Percentiles rank a stretch among this genome's conserved stretches.
Conservation (phyloP, 2,888 invertebrate species). For the Drepanosiphum platanoidis region DNA sequence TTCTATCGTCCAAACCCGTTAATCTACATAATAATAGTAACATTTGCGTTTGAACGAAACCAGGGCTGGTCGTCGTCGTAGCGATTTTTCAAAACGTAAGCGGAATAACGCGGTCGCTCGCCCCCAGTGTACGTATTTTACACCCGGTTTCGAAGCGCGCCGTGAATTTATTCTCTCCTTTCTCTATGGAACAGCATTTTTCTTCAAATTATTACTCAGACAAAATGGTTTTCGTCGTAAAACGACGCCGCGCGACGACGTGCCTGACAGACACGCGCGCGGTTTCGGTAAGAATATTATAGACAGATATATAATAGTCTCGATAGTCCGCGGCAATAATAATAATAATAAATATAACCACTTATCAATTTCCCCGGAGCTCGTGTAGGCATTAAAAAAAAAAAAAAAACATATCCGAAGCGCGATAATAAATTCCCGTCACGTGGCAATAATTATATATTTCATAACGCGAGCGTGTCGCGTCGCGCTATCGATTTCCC, state of each 20-base stretch:
- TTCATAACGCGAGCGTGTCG: too few relatives aligned
- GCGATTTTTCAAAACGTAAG: background rate
- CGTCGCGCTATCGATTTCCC: too few relatives aligned
- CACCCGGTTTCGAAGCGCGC: background rate
- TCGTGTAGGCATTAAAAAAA: background rate
- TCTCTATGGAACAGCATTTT: background rate
- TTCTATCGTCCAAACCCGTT: background rate
- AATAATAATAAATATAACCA: too few relatives aligned
- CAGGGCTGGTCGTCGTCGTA: background rate
- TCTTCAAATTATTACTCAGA: too few relatives aligned
- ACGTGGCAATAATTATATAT: background rate
- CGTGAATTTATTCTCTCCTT: background rate
- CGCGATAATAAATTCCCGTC: background rate
- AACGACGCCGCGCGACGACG: too few relatives aligned
- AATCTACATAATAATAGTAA: background rate
- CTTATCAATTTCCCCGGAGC: background rate
- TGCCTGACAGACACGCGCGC: background rate
- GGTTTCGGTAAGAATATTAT: too few relatives aligned
- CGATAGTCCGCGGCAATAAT: too few relatives aligned
- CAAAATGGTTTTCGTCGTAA: too few relatives aligned
- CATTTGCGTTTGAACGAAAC: background rate
- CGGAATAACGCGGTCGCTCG: background rate
- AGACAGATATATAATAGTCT: too few relatives aligned
- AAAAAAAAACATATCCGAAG: too few relatives aligned
- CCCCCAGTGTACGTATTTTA: background rate